Evolutionary conservation across 2,113 vertebrate genomes (phyloP), one percentile per base, ranked within the genome.

Genomic region (Lycaon pictus): DNA sequence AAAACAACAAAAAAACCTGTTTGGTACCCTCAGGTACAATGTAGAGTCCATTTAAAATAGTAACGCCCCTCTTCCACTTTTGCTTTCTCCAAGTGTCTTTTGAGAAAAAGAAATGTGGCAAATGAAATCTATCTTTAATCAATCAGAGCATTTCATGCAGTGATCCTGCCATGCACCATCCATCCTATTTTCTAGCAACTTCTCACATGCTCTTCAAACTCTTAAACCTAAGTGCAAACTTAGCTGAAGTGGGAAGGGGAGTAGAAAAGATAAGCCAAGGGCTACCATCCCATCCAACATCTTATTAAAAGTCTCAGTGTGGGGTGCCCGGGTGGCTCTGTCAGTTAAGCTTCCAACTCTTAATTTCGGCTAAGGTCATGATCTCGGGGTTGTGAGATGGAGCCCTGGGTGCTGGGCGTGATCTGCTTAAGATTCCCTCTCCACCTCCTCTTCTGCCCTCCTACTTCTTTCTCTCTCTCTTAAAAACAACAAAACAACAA

Each of bases 61-160:
- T 71, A 83, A 80, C 71, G 37, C 19, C 25, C 51, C 29, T 53
- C 69, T 97, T 95, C 0, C 1, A 8, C 17, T 96, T 97, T 90
- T 67, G 8, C 43, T 79, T 90, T 35, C 76, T 96, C 60, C 5
- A 76, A 91, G 63, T 71, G 23, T 81, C 93, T 97, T 97, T 97
- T 92, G 77, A 92, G 89, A 77, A 88, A 96, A 93, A 69, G 32
- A 85, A 98, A 92, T 6, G 56, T 63, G 72, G 58, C 69, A 87
- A 97, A 90, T 67, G 71, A 92, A 96, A 97, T 90, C 25, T 51
- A n/a, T 1, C 48, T 81, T 95, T 97, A 95, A 96, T 96, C 92
- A 83, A n/a, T 82, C 0, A 8, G 60, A 63, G 27, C 5, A 19
- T 96, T 97, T 97, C 89, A 74, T 85, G 58, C 20, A 7, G 2